A percentile compares a stretch with the other conserved stretches of the same genome.
Evolutionary conservation across 2,888 invertebrate species (phyloP).

Genomic region (Acleris emargana): DNA sequence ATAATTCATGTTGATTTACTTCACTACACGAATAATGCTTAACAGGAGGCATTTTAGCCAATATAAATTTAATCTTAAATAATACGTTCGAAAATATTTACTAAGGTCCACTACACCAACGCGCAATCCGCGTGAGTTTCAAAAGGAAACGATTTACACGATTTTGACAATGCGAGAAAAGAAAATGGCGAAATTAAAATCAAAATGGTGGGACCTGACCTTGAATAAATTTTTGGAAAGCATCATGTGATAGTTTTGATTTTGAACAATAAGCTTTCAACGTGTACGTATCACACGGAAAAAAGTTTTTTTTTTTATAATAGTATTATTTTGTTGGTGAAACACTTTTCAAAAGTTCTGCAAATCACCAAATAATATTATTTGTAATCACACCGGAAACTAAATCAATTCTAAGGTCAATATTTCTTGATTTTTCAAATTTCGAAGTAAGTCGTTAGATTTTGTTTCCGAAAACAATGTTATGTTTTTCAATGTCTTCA

Average conservation of each 20-base stretch:
- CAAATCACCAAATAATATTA: neutral
- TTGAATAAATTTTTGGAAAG: slow-evolving; percentile 40
- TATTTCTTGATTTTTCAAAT: slow-evolving; percentile 20
- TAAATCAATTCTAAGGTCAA: neutral
- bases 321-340: neutral
- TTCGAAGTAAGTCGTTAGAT: slow-evolving; percentile 23
- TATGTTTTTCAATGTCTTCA: neutral
- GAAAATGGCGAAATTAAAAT: slow-evolving; percentile 52
- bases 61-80: slow-evolving; percentile 73
- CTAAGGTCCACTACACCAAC: slow-evolving; percentile 46
- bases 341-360: neutral
- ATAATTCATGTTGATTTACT: slow-evolving; percentile 82
- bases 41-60: slow-evolving; percentile 74
- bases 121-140: slow-evolving; percentile 58
- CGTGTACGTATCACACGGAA: neutral
- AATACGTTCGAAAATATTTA: slow-evolving; percentile 64
- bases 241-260: slow-evolving; percentile 1
- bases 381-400: slow-evolving; percentile 5
- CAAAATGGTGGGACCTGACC: slow-evolving; percentile 45
- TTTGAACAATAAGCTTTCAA: neutral
- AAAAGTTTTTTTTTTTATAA: neutral
- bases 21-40: slow-evolving; percentile 80
- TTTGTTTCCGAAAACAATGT: slow-evolving; percentile 13
- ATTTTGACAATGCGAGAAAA: slow-evolving; percentile 40
- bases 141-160: slow-evolving; percentile 54